Conservation (phyloP, 2,888 invertebrate species). For the Plemyria rubiginata region DNA sequence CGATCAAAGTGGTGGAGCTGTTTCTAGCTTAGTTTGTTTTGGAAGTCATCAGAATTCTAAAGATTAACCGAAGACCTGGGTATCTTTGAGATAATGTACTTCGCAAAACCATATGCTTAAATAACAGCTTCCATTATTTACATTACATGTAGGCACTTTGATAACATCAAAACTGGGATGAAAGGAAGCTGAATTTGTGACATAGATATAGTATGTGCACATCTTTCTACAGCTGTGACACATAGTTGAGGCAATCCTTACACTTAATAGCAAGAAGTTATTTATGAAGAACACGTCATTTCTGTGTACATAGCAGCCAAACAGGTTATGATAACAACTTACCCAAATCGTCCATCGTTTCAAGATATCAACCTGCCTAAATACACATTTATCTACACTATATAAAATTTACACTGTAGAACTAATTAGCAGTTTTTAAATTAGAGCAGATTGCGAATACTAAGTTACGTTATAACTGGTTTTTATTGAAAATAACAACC, state of each 20-base stretch:
- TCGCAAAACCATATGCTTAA: neutral
- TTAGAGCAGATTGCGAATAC: slow-evolving; percentile 43
- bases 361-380: slow-evolving; percentile 33
- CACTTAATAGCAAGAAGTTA: slow-evolving; percentile 51
- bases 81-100: neutral
- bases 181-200: slow-evolving; percentile 8
- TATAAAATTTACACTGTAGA: slow-evolving; percentile 41
- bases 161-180: slow-evolving; percentile 11
- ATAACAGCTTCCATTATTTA: slow-evolving; percentile 18
- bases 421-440: slow-evolving; percentile 42
- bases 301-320: slow-evolving; percentile 57
- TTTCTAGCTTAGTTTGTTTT: no score
- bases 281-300: slow-evolving; percentile 75
- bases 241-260: slow-evolving; percentile 9
- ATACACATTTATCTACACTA: slow-evolving; percentile 40
- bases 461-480: slow-evolving; percentile 49
- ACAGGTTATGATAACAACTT: slow-evolving; percentile 82
- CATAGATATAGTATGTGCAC: neutral
- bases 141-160: slow-evolving; percentile 12
- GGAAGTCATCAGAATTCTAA: no score
- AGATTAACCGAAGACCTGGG: no score
- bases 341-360: slow-evolving; percentile 81
- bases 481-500: slow-evolving; percentile 51
- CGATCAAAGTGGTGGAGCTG: no score
- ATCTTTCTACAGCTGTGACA: slow-evolving; percentile 15